Percentiles rank a stretch among this genome's conserved stretches.
phyloP scores from a whole-genome alignment of 30 jellyfish, hydroid and myxozoan species.

The Hydractinia symbiolongicarpus region DNA sequence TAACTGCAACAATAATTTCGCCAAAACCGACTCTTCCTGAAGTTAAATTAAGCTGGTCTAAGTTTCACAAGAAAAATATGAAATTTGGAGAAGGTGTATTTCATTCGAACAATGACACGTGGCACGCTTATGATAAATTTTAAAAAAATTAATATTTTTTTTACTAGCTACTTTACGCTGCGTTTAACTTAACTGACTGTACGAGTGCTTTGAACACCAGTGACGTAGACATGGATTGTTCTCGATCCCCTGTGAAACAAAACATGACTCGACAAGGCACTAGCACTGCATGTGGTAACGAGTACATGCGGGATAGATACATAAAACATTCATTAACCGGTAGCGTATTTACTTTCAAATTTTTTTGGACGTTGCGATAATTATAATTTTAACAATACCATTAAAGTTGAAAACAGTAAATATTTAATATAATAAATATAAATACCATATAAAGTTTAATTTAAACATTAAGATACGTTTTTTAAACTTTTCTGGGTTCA shows the following conservation, averaged over 20 bases:
- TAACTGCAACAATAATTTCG: too few species aligned
- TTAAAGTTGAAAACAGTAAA: too few species aligned
- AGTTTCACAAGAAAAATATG: neutral
- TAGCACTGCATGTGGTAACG: neutral
- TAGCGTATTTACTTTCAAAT: neutral
- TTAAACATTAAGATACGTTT: too few species aligned
- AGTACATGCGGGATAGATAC: neutral
- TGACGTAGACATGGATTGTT: constrained; percentile 20
- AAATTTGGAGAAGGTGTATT: neutral
- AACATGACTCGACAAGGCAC: neutral
- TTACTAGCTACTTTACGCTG: constrained; percentile 31
- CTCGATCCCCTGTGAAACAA: constrained; percentile 6
- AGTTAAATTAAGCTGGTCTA: neutral
- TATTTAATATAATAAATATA: too few species aligned
- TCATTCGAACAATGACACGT: neutral
- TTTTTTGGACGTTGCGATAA: neutral
- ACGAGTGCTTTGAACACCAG: constrained; percentile 16
- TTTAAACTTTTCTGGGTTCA: too few species aligned
- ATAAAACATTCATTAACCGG: neutral
- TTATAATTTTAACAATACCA: neutral
- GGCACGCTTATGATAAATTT: neutral
- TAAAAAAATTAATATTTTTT: neutral
- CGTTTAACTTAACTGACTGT: constrained; percentile 38
- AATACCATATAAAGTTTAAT: too few species aligned
- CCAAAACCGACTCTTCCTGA: too few species aligned